Evolutionary conservation across 2,888 invertebrate species (phyloP).

Genomic region (Catonia carolina): DNA sequence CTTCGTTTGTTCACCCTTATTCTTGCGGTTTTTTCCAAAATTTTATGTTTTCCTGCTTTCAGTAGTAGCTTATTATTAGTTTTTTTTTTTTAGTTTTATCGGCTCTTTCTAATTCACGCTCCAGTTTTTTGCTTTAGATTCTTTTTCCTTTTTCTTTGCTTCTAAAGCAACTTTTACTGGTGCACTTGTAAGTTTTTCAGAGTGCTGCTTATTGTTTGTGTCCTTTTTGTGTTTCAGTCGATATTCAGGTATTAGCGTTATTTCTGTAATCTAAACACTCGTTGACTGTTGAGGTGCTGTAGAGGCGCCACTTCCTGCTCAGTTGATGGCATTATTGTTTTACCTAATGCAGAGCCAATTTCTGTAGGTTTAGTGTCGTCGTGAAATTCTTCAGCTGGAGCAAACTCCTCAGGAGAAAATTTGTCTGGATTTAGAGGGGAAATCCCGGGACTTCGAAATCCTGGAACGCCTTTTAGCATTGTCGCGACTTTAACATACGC

Average conservation of each 20-base stretch:
- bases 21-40: neutral
- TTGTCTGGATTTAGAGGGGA: neutral
- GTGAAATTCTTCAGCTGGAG: neutral
- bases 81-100: slow-evolving; percentile 2
- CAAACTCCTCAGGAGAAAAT: slow-evolving; percentile 2
- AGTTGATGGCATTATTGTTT: no score
- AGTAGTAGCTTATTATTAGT: neutral
- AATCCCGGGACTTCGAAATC: slow-evolving; percentile 9
- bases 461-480: slow-evolving; percentile 4
- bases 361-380: neutral
- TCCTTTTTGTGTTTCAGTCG: neutral
- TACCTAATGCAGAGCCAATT: no score
- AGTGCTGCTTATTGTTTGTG: neutral
- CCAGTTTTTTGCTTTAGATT: no score
- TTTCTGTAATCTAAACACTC: no score
- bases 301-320: no score
- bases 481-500: slow-evolving; percentile 24
- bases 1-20: neutral
- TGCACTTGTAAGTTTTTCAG: slow-evolving; percentile 7
- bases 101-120: slow-evolving; percentile 7
- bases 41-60: neutral
- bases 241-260: slow-evolving; percentile 7
- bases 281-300: no score
- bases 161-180: slow-evolving; percentile 16
- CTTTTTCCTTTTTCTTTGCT: no score